Evolutionary conservation across 2,797 vertebrate genomes (phyloP), one percentile per base, ranked within the genome.

Genomic region (Huso huso): DNA sequence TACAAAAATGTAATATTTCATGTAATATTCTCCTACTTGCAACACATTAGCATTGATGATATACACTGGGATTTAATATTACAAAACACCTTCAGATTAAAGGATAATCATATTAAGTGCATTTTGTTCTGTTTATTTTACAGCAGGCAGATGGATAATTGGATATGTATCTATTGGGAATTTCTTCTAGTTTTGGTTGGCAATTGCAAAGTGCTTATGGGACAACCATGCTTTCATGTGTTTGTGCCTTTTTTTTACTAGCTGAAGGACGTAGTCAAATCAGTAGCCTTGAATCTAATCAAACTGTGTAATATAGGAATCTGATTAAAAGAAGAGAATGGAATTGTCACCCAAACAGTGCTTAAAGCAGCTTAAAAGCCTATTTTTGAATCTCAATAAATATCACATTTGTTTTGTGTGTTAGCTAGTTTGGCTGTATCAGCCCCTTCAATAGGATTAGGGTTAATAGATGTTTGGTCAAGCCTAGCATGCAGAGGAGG

Each of bases 391-490:
- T 83, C 81, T 86, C 83, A 83, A 82, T 87, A 89, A 89, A 90
- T 86, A 90, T 84, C 82, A 81, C 85, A 84, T 90, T 90, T 90
- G 88, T 90, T 90, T 91, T 88, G 85, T 84, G 81, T 90, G 89
- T 90, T 90, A 90, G 87, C 86, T 71, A 77, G 89, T 90, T 90
- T 88, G 84, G 87, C 88, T 89, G 80, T 88, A 89, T 89, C 86
- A 87, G 83, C 80, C 83, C 88, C 84, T 87, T 90, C 86, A 89
- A 81, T 87, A 81, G 84, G 85, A 90, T 90, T 87, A 90, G 85
- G 89, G 87, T 88, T 92, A 92, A 91, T 91, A 91, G 87, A 89
- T 92, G 90, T 91, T 90, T 91, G 89, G 90, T 91, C 90, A 92
- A 79, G 83, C 87, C 88, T 87, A 89, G 85, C 87, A 87, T 85